Base-by-base conservation (phyloP, 1,140 invertebrate genomes). In the Heliothis subflexa region DNA sequence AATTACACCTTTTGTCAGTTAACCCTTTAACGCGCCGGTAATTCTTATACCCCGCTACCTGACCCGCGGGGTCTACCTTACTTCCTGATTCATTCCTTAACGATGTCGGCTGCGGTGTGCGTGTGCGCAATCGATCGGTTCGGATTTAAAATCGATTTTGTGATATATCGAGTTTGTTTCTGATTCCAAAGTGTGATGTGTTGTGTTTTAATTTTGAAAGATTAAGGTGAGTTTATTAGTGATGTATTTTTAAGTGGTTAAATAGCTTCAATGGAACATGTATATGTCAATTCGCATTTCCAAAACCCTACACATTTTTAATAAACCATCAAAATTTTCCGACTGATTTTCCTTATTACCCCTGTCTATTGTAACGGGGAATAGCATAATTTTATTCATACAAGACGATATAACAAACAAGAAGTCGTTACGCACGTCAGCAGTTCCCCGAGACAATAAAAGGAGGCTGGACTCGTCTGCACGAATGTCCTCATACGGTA, bases 1-100 rank as follows among this genome's bases (percentile, higher is more conserved):
- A 93, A 94, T 91, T 89, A 89, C 81, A 88, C 87, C 86, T 94
- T 93, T 93, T 91, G 89, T 91, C 64, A 84, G 85, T 90, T 94
- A 94, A 94, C 92, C 92, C 91, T 89, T 92, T 89, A 84, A 88
- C 91, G 88, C 88, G 82, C 78, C 83, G 77, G 84, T 93, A 92
- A 91, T 92, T 91, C 91, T 92, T 90, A 89, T 83, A 78, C 85
- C 85, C 83, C 85, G 88, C 91, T 93, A 94, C 92, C 92, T 93
- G 92, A 94, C 91, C 91, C 82, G 71, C 59, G 82, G 66, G 86
- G 83, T 85, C 81, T 87, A 84, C 82, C 81, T 88, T 82, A 89
- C 86, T 92, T 91, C 90, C 91, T 91, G 86, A 89, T 90, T 87
- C 91, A 93, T 93, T 93, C 85, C 86, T 85, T 91, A 82, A 81